These are phyloP conservation scores for Orthosia gracilis DNA, from an alignment of 2,888 invertebrate genomes.

Conservation along the genomic window DNA sequence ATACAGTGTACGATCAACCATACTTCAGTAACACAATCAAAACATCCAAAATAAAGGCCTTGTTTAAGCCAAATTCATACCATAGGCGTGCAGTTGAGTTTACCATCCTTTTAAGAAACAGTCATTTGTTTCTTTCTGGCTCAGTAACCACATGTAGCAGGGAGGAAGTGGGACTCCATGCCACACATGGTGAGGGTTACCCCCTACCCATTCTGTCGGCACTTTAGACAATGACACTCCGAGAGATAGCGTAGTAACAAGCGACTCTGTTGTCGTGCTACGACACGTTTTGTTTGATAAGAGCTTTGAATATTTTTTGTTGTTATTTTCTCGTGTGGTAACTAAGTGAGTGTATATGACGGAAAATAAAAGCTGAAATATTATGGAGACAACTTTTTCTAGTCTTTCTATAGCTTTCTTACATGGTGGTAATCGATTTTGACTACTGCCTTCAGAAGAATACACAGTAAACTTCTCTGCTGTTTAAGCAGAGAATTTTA, in stretches of 20 bases:
- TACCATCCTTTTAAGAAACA: not conserved
- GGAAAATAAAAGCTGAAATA: no score
- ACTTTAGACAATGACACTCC: slow-evolving; percentile 51
- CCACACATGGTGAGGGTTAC: slow-evolving; percentile 21
- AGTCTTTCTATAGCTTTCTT: not conserved
- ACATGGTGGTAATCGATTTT: not conserved
- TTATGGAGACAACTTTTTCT: not conserved
- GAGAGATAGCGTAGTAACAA: slow-evolving; percentile 45
- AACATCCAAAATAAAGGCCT: not conserved
- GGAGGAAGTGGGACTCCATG: slow-evolving; percentile 22
- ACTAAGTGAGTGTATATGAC: not conserved
- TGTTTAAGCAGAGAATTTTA: not conserved
- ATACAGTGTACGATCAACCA: not conserved
- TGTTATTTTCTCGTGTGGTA: not conserved
- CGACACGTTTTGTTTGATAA: slow-evolving; percentile 29
- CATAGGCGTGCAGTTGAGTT: not conserved
- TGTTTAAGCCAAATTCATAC: not conserved
- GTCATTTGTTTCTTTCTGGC: slow-evolving; percentile 27
- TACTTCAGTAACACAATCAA: not conserved
- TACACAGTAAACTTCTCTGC: no score
- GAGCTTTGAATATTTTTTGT: slow-evolving; percentile 16
- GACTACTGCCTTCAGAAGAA: not conserved
- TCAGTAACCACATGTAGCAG: slow-evolving; percentile 22
- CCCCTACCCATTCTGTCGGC: slow-evolving; percentile 5
- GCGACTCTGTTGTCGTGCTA: slow-evolving; percentile 22